A percentile compares a stretch with the other conserved stretches of the same genome.
These are phyloP conservation scores for Haliclona indistincta DNA, from an alignment of 37 sponge, comb jelly and placozoan genomes.

Conservation along the genomic window DNA sequence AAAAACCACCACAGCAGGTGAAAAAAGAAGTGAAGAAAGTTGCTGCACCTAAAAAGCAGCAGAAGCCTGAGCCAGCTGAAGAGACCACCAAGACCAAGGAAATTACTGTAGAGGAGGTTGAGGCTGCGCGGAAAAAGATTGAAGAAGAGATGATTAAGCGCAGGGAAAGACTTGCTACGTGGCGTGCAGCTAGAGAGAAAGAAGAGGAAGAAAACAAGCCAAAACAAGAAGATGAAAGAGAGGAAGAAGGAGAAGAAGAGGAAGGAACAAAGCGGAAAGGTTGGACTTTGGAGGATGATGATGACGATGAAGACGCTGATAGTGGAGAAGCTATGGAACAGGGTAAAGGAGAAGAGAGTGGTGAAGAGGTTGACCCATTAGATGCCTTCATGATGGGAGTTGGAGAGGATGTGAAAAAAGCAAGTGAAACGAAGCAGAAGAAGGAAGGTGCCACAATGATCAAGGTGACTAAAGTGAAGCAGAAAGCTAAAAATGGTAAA, in stretches of 20 bases:
- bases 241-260: too few species aligned
- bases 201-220: slow-evolving; percentile 55
- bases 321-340: slow-evolving; percentile 15
- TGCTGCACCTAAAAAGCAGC: background rate
- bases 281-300: slow-evolving; percentile 64
- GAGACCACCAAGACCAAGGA: background rate
- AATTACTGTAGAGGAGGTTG: slow-evolving; percentile 40
- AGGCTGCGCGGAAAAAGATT: slow-evolving; percentile 73
- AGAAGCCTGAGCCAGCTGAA: background rate
- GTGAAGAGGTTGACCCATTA: slow-evolving; percentile 86
- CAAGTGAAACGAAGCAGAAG: slow-evolving; percentile 24
- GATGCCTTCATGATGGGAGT: slow-evolving; percentile 91
- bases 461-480: slow-evolving; percentile 40
- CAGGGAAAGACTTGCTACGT: slow-evolving; percentile 88
- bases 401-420: slow-evolving; percentile 20
- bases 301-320: slow-evolving; percentile 53
- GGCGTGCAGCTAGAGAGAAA: slow-evolving; percentile 84
- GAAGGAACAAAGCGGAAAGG: slow-evolving; percentile 4
- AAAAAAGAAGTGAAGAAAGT: background rate
- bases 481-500: slow-evolving; percentile 4
- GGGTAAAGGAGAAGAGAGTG: slow-evolving; percentile 25
- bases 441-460: slow-evolving; percentile 20
- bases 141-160: slow-evolving; percentile 95
- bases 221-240: slow-evolving; percentile 26
- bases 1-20: background rate